phyloP scores from a whole-genome alignment of 2,888 invertebrate genomes.

The Heliconius ethilla region DNA sequence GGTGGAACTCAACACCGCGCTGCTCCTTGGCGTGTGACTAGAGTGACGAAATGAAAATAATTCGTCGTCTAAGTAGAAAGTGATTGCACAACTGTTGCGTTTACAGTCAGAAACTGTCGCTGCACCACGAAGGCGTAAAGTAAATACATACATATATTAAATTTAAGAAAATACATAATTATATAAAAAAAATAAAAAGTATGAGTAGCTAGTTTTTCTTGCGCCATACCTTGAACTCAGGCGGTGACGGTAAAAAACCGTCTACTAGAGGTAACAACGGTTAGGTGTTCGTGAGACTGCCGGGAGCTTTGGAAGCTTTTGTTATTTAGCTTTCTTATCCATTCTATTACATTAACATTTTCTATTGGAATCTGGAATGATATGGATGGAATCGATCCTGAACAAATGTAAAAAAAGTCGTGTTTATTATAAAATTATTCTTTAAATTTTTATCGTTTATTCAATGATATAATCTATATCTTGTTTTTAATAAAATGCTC shows the following conservation, averaged over 20 bases:
- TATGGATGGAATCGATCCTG: background rate
- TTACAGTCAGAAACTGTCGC: no score
- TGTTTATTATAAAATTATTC: no score
- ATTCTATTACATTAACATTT: conserved; percentile 35
- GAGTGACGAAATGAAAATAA: background rate
- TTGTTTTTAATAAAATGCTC: no score
- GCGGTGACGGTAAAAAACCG: conserved; percentile 58
- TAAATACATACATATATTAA: no score
- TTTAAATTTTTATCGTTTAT: no score
- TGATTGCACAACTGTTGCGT: no score
- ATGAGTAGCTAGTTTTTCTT: conserved; percentile 37
- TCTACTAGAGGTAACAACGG: conserved; percentile 68
- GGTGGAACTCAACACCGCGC: background rate
- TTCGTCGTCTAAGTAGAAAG: background rate
- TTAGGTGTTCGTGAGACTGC: conserved; percentile 57
- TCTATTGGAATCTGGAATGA: conserved; percentile 30
- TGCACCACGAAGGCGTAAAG: no score
- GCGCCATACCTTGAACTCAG: conserved; percentile 48
- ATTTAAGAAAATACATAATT: background rate
- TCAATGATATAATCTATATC: no score
- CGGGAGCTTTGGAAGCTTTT: conserved; percentile 51
- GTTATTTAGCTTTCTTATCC: conserved; percentile 57
- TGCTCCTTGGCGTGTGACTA: no score
- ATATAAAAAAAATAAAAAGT: background rate
- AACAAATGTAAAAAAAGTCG: background rate